A percentile compares a stretch with the other conserved stretches of the same genome.
These are phyloP conservation scores for Rhizoglyphus robini DNA, from an alignment of 1,140 invertebrate genomes.

Conservation along the genomic window DNA sequence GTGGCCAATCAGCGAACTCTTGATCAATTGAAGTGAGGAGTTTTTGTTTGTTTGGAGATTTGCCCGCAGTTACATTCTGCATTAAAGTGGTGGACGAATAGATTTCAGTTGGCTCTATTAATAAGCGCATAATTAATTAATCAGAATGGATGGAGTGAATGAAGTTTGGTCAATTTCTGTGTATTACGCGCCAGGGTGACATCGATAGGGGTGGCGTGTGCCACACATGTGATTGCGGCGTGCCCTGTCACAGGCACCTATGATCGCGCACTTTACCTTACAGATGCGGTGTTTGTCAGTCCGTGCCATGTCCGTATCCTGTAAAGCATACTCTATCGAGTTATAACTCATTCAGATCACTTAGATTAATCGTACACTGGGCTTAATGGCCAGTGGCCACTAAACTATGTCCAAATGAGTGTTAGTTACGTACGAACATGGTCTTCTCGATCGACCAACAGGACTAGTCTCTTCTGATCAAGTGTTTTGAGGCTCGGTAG, in stretches of 20 bases:
- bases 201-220: neutral
- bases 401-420: constrained; percentile 5
- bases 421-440: neutral
- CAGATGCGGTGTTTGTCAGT: no score
- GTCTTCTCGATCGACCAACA: neutral
- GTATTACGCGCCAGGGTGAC: neutral
- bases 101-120: neutral
- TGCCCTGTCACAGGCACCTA: neutral
- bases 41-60: no score
- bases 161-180: constrained; percentile 1
- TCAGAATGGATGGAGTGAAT: neutral
- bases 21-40: no score
- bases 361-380: neutral
- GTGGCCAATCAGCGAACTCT: no score
- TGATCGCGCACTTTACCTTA: no score
- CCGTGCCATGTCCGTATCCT: neutral
- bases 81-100: no score
- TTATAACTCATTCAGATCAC: neutral
- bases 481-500: neutral
- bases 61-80: no score
- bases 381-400: constrained; percentile 2
- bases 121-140: no score
- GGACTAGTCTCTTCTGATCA: neutral
- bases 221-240: neutral
- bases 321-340: neutral